Evolutionary conservation across 2,113 vertebrate genomes (phyloP), one percentile per base, ranked within the genome.

Genomic region (Antennarius striatus): DNA sequence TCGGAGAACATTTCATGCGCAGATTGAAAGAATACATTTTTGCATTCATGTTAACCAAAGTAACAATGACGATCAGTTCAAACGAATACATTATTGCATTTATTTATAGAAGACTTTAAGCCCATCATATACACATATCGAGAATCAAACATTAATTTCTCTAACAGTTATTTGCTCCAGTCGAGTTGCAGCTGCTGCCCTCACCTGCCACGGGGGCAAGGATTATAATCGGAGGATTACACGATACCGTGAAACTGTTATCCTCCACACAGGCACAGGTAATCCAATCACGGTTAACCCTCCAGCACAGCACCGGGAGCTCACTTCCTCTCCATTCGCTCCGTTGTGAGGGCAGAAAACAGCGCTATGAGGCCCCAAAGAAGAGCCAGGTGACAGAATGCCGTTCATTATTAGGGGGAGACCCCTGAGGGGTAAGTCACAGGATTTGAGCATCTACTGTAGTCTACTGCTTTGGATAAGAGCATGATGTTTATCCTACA

Each of bases 141-240:
- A 43, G 10, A 43, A 1, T 43, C 6, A 43, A 11, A 43, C 5
- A 10, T 8, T 43, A 3, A 12, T 43, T 10, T 36, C 4, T 36
- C 32, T 36, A 7, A 36, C 32, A 3, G 49, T 54, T 10, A 57
- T 63, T 66, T 63, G 64, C 40, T 22, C 39, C 47, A 53, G 49
- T 55, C 62, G 55, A 68, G 49, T 13, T 72, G 59, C 68, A 79
- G 58, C 63, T 68, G 61, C 16, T 63, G 53, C 58, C 45, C n/a
- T 76, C 83, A 81, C 71, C 77, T 84, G 61, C 48, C 92, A 92
- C 92, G 91, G 90, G 90, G 81, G 53, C 73, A 70, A 90, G 88
- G 93, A 95, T 96, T 96, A 96, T 94, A 95, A 94, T 95, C 91
- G 88, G 91, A 91, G 88, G 92, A 93, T 95, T 95, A 95, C 89